phyloP scores from a whole-genome alignment of 2,797 vertebrate species.

The Periophthalmus magnuspinnatus region DNA sequence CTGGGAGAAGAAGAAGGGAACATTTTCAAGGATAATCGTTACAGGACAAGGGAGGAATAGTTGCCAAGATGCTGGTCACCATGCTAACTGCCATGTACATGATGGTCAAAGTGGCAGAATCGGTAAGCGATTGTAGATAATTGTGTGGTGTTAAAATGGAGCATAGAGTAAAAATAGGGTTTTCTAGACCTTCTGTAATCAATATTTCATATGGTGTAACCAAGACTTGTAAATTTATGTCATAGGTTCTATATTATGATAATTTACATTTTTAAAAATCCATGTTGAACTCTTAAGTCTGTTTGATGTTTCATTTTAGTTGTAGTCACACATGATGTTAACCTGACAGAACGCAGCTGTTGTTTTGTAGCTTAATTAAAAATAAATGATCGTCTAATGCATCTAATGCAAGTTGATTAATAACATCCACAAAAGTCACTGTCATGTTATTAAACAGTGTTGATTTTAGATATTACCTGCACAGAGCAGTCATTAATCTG shows the following conservation, averaged over 20 bases:
- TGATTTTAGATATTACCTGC: neutral
- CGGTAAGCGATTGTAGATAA: slow-evolving; percentile 75
- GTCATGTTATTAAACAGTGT: neutral
- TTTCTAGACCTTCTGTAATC: neutral
- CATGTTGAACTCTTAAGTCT: neutral
- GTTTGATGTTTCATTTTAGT: neutral
- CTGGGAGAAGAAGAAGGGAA: slow-evolving; percentile 22
- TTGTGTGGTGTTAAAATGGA: neutral
- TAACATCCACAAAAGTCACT: neutral
- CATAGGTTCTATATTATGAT: neutral
- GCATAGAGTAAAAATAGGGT: neutral
- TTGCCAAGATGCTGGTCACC: slow-evolving; percentile 81
- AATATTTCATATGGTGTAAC: neutral
- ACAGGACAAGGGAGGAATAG: slow-evolving; percentile 35
- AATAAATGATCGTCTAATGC: neutral
- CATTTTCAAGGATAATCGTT: slow-evolving; percentile 24
- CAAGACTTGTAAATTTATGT: neutral
- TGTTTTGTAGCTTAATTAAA: neutral
- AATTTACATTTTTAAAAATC: neutral
- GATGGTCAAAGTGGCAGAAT: slow-evolving; percentile 76
- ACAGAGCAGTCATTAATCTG: neutral
- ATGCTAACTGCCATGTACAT: slow-evolving; percentile 87
- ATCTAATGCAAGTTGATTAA: neutral
- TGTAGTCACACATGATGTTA: neutral
- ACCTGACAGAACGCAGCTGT: neutral